Evolutionary conservation across 2,888 invertebrate genomes (phyloP).

Genomic region (Rhabditoides inermis): DNA sequence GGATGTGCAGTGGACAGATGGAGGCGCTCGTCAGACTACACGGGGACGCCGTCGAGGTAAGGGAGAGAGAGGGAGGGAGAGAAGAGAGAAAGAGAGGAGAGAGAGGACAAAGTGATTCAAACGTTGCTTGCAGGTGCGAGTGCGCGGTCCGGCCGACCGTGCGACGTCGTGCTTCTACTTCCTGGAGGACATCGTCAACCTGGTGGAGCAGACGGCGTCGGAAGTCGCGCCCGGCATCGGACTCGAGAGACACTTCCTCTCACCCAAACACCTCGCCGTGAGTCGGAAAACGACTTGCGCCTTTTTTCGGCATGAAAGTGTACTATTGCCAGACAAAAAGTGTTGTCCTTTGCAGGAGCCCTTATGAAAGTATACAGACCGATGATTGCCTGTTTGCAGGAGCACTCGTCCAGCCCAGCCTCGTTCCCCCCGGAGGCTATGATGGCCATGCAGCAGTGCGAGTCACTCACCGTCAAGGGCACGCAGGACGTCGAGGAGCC

Average conservation of each 20-base stretch:
- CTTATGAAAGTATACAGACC: no score
- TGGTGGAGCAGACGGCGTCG: conserved; percentile 60
- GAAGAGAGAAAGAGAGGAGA: no score
- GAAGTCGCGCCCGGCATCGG: conserved; percentile 66
- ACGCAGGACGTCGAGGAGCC: conserved; percentile 59
- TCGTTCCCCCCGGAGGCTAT: conserved; percentile 49
- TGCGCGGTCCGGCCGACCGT: conserved; percentile 54
- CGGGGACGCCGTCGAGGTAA: conserved; percentile 35
- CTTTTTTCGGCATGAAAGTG: no score
- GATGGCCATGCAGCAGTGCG: conserved; percentile 54
- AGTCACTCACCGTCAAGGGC: conserved; percentile 53
- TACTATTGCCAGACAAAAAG: no score
- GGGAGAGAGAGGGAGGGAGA: no score
- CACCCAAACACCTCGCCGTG: conserved; percentile 54
- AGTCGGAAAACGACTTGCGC: neutral
- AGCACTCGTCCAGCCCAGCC: conserved; percentile 36
- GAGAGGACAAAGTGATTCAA: no score
- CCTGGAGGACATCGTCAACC: conserved; percentile 60
- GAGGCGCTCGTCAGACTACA: conserved; percentile 63
- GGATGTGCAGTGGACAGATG: conserved; percentile 64
- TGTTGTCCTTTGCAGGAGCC: no score
- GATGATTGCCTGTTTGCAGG: conserved; percentile 12
- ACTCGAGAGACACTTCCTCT: conserved; percentile 64
- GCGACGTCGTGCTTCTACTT: conserved; percentile 61
- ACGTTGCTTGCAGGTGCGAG: conserved; percentile 53